Base-by-base conservation (phyloP, 2,888 invertebrate genomes). In the Clistopyga incitator region DNA sequence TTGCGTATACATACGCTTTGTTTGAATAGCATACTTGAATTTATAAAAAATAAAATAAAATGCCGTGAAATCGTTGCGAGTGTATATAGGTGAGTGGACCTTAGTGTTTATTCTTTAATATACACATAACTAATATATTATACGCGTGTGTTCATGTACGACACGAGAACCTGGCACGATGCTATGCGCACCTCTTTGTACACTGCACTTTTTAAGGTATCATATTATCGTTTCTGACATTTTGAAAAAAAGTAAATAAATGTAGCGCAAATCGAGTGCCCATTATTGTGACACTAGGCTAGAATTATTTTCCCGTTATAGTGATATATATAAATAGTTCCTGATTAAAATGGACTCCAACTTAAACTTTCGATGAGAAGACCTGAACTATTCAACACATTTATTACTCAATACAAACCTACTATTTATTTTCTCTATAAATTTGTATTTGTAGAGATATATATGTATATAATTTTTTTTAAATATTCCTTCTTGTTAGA, bases 121-220 rank as follows among this genome's bases (percentile, higher is more conserved):
- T 47, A 61, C 61, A 42, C 61, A 72, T 45, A 71, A 64, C 61
- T 68, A 50, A 20, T 20, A 47, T 18, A 71, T 50, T 54, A 77
- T 75, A 15, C 77, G 61, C n/a, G 29, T 20, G 45, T 68, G 52
- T 50, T 72, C 50, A 64, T 80, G 72, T 67, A 72, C 76, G 72
- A 80, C 80, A 83, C 83, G 83, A 80, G 80, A 77, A 80, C 72
- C 83, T 83, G 52, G 76, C 76, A 77, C 83, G 83, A 83, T 83
- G 72, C 59, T 78, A 71, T 80, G 76, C 80, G 77, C 77, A 80
- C 68, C 54, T 59, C 75, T 76, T 20, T 25, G 47, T n/a, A 47
- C 42, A 47, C 56, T 56, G 65, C 74, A 75, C 10, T 74, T 23
- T 56, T 70, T 47, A 65, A 29, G 11, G 11, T 65, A 29, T 3